Conservation (phyloP, 2,888 invertebrate genomes). For the Drosophila trichaetosa region DNA sequence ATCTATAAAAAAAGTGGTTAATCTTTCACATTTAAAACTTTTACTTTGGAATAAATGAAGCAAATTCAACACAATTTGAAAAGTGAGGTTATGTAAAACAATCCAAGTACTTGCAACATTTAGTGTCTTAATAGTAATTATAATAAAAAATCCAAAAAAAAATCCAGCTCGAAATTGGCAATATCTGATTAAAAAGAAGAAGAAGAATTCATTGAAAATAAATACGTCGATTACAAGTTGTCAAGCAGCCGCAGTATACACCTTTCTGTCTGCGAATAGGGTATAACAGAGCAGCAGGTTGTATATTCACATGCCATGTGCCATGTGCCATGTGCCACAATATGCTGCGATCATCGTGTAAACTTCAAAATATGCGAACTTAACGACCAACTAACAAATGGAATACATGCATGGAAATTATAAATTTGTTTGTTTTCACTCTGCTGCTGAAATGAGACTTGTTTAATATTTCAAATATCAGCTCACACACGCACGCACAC, state of each 20-base stretch:
- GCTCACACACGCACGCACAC: conserved; percentile 10
- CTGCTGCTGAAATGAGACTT: conserved; percentile 55
- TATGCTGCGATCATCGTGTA: conserved; percentile 55
- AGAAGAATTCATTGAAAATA: not conserved
- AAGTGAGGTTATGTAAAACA: not conserved
- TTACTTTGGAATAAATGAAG: too few relatives aligned
- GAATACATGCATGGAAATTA: conserved; percentile 70
- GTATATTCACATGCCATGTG: not conserved
- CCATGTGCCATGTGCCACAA: conserved; percentile 12
- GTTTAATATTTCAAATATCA: conserved; percentile 74
- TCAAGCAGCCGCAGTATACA: not conserved
- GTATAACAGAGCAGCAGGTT: not conserved
- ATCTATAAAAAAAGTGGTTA: not conserved
- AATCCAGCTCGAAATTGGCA: not conserved
- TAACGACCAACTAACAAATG: conserved; percentile 66
- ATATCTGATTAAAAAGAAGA: not conserved
- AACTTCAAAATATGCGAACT: conserved; percentile 71
- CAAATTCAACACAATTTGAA: not conserved
- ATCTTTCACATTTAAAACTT: too few relatives aligned
- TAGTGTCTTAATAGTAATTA: not conserved
- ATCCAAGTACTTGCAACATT: not conserved
- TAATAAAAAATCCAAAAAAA: not conserved
- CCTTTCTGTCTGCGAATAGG: not conserved
- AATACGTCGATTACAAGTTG: not conserved
- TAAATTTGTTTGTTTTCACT: conserved; percentile 63